Percentiles rank a stretch among this genome's conserved stretches.
Evolutionary conservation across 92 coral and sea anemone species (phyloP).

Genomic region (Virgularia gustaviana): DNA sequence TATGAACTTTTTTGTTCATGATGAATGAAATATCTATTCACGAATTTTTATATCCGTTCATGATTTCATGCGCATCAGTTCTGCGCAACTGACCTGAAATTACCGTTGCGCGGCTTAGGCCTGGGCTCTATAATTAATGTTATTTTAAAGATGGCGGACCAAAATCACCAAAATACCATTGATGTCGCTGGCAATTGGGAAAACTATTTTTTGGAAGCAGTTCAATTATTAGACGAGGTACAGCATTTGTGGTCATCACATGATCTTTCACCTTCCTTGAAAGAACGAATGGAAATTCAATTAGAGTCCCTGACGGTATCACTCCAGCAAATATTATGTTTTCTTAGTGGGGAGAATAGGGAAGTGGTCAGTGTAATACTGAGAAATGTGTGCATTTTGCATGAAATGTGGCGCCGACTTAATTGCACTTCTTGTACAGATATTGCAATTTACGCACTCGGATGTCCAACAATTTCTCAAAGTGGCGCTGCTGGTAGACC

Average conservation of each 20-base stretch:
- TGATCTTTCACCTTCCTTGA: background rate
- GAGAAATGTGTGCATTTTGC: background rate
- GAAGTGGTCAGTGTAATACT: background rate
- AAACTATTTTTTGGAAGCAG: background rate
- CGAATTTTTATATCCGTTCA: background rate
- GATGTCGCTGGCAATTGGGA: background rate
- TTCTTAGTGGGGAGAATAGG: background rate
- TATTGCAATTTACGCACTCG: background rate
- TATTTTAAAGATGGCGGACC: background rate
- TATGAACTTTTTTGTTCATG: background rate
- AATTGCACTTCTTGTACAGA: background rate
- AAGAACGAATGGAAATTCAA: background rate
- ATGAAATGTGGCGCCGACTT: background rate
- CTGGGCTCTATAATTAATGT: background rate
- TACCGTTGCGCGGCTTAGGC: background rate
- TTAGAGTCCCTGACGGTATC: background rate
- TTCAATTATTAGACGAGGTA: background rate
- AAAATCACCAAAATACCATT: too few species aligned
- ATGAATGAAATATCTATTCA: background rate
- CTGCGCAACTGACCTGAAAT: background rate
- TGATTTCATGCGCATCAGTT: background rate
- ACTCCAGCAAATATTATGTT: background rate
- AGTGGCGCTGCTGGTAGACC: conserved; percentile 43
- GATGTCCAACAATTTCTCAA: background rate
- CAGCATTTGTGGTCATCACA: background rate